A percentile compares a stretch with the other conserved stretches of the same genome.
Conservation (phyloP, 2,113 vertebrate genomes). For the Neodon shergylaensis region DNA sequence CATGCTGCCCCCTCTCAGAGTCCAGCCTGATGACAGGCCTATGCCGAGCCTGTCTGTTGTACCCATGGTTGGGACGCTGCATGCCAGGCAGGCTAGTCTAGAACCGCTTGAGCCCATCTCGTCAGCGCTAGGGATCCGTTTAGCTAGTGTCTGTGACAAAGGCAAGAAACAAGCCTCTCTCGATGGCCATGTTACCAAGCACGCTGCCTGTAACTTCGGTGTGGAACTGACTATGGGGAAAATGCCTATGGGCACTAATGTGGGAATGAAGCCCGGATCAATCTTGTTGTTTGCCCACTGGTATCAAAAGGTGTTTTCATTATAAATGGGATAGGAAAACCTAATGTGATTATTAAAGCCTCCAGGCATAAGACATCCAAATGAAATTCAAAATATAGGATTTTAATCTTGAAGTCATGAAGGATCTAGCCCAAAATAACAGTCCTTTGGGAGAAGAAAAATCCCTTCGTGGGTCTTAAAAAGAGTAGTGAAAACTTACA, state of each 20-base stretch:
- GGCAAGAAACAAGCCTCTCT: background rate
- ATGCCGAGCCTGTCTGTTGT: background rate
- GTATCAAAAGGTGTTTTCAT: slow-evolving; percentile 49
- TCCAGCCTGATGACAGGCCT: background rate
- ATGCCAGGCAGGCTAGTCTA: background rate
- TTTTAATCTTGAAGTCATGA: slow-evolving; percentile 48
- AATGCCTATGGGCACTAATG: background rate
- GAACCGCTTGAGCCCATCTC: background rate
- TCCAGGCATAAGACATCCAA: slow-evolving; percentile 46
- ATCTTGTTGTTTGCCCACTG: slow-evolving; percentile 1
- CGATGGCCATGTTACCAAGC: background rate
- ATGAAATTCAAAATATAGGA: slow-evolving; percentile 30
- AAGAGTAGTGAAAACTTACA: slow-evolving; percentile 13
- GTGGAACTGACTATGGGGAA: background rate
- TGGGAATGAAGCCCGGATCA: background rate
- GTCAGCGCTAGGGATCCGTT: background rate
- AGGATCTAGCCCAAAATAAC: slow-evolving; percentile 56
- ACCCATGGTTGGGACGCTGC: background rate
- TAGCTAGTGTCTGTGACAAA: background rate
- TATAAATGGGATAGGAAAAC: slow-evolving; percentile 22
- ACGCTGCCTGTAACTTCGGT: background rate
- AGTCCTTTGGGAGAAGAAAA: background rate
- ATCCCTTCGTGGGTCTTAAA: background rate
- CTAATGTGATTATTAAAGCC: slow-evolving; percentile 62
- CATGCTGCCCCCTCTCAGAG: background rate